Base-by-base conservation (phyloP, 2,888 invertebrate genomes). In the Linnaemya tessellans region DNA sequence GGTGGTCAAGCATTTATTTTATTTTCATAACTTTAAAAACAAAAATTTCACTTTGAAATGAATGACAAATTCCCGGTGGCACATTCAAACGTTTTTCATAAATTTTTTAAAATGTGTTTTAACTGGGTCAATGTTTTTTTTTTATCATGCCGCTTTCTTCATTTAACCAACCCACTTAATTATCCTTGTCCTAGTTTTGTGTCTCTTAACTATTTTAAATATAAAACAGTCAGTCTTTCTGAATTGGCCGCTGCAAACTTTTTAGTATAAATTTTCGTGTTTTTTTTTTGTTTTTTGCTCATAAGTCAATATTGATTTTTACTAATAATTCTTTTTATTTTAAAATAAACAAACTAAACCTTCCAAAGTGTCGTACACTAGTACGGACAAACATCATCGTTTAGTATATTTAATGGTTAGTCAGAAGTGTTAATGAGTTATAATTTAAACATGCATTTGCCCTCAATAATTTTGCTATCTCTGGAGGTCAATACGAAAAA, bases 271-370 rank as follows among this genome's bases (percentile, higher is more conserved):
- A 70, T 30, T 58, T 58, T 18, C 18, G 30, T n/a, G 18, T 18
- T 30, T 58, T 30, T 13, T 0, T 43, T 71, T 41, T 54, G n/a
- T 58, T 15, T 58, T 58, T 25, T 56, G 38, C 20, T 8, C 15
- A 38, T 38, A 38, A 60, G 5, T 60, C 18, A 46, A 58, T 71
- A 71, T 71, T 18, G 71, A 71, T 71, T 71, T 71, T 58, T 43
- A 15, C 60, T 71, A 43, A 41, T 43, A 43, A 43, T 54, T n/a
- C 54, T 9, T 15, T 15, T 30, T 13, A 10, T 43, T 64, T 67
- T 49, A 49, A 30, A 20, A 18, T 41, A 20, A 38, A 54, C 18
- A 60, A 18, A 38, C 7, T 7, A 41, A 54, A 41, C 4, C 7
- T 41, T 41, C 11, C n/a, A n/a, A n/a, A n/a, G n/a, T n/a, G n/a